Evolutionary conservation across 2,797 vertebrate genomes (phyloP).

Genomic region (Threskiornis aethiopicus): DNA sequence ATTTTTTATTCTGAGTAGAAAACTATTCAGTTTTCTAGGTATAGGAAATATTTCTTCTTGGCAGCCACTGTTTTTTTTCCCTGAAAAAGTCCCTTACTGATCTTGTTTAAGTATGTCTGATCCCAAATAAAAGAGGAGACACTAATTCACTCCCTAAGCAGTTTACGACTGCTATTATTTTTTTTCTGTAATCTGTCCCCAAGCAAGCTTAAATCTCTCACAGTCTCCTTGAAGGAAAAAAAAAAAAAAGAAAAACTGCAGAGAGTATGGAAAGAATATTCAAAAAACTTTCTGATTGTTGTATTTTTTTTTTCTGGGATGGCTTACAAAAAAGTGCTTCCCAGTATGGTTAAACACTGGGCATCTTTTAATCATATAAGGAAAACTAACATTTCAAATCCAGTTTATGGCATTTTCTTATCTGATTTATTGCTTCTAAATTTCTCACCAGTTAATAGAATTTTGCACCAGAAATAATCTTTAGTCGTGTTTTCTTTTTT

Average conservation of each 20-base stretch:
- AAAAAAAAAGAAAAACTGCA: neutral
- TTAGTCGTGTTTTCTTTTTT: neutral
- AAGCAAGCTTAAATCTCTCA: slow-evolving; percentile 50
- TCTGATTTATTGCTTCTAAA: neutral
- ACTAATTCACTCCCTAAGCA: slow-evolving; percentile 36
- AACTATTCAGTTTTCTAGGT: neutral
- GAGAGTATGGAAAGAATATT: neutral
- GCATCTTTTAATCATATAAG: neutral
- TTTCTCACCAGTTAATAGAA: neutral
- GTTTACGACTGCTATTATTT: neutral
- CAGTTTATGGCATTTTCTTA: neutral
- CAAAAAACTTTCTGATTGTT: neutral
- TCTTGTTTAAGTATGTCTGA: slow-evolving; percentile 50
- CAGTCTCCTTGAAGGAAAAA: neutral
- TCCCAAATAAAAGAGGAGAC: slow-evolving; percentile 39
- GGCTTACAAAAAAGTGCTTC: neutral
- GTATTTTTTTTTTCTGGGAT: neutral
- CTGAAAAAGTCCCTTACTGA: neutral
- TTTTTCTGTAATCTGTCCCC: slow-evolving; percentile 25
- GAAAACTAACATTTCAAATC: neutral
- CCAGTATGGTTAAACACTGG: neutral
- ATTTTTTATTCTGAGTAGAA: neutral
- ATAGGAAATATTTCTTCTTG: slow-evolving; percentile 16
- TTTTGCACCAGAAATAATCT: neutral
- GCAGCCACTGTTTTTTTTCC: neutral